These are phyloP conservation scores for Halichoeres trimaculatus DNA, from an alignment of 2,113 vertebrate genomes.

Conservation along the genomic window DNA sequence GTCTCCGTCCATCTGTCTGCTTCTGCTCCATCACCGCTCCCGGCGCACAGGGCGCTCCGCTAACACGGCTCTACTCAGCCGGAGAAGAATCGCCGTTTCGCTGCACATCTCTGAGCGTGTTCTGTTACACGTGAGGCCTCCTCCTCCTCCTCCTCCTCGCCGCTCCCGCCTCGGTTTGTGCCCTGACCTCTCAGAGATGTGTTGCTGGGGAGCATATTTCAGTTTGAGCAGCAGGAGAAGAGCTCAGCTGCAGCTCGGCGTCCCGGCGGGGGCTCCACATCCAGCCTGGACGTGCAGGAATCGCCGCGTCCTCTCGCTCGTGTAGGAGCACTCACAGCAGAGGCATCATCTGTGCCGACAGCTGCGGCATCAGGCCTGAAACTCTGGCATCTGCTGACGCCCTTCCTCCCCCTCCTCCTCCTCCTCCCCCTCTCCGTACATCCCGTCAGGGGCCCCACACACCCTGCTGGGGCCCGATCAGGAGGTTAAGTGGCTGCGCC, in stretches of 20 bases:
- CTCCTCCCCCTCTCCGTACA: not conserved
- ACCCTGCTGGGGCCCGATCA: slow-evolving; percentile 16
- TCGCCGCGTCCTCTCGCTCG: slow-evolving; percentile 43
- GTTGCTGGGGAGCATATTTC: slow-evolving; percentile 29
- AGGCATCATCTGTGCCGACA: slow-evolving; percentile 81
- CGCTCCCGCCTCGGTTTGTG: not conserved
- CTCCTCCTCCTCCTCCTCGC: not conserved
- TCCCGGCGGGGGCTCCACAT: slow-evolving; percentile 18
- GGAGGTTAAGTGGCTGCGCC: slow-evolving; percentile 62
- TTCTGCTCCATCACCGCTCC: slow-evolving; percentile 40
- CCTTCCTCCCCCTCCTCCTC: too few species aligned
- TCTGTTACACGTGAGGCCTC: slow-evolving; percentile 17
- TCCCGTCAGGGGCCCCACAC: slow-evolving; percentile 25
- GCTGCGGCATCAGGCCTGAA: slow-evolving; percentile 73
- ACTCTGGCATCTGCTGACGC: slow-evolving; percentile 76
- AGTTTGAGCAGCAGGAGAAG: not conserved
- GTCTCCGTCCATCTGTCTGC: slow-evolving; percentile 77
- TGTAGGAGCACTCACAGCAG: slow-evolving; percentile 42
- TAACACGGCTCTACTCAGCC: slow-evolving; percentile 50
- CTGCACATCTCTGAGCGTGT: slow-evolving; percentile 4
- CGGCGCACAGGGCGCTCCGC: slow-evolving; percentile 14
- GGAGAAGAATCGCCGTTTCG: slow-evolving; percentile 19
- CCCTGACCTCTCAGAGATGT: not conserved
- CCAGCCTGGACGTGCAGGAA: slow-evolving; percentile 44
- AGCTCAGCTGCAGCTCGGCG: slow-evolving; percentile 40